These are phyloP conservation scores for Phacellophora camtschatica DNA, from an alignment of 30 jellyfish, hydroid and myxozoan species.

Conservation along the genomic window DNA sequence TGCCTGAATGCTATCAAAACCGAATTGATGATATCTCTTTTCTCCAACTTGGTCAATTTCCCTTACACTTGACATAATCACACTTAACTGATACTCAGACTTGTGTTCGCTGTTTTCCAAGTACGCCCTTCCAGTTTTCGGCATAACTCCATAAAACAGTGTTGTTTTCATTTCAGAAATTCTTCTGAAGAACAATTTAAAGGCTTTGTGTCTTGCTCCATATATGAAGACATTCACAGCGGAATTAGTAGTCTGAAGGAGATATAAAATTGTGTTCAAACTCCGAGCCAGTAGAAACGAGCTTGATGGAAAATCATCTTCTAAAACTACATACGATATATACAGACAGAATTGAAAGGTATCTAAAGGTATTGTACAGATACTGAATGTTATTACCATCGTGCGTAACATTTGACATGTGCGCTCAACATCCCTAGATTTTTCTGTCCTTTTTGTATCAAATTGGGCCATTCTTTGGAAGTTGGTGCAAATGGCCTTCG, in stretches of 20 bases:
- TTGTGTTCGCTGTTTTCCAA: no score
- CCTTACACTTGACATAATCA: no score
- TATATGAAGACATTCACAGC: constrained; percentile 40
- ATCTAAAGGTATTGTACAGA: constrained; percentile 36
- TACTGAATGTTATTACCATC: constrained; percentile 5
- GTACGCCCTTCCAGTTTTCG: no score
- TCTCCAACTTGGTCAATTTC: no score
- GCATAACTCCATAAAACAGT: no score
- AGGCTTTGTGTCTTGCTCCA: constrained; percentile 24
- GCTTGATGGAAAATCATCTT: neutral
- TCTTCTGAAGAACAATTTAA: no score
- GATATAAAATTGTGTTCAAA: constrained; percentile 1
- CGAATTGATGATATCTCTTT: no score
- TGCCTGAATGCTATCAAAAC: no score
- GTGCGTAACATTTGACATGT: neutral
- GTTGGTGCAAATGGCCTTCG: constrained; percentile 8
- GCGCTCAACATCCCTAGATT: constrained; percentile 4
- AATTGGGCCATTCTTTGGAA: neutral
- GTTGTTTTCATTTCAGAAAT: no score
- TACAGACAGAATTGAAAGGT: constrained; percentile 30
- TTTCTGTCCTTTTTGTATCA: neutral
- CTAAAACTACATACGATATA: neutral
- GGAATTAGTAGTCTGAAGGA: constrained; percentile 41
- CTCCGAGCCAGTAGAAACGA: constrained; percentile 6
- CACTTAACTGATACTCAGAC: no score